Percentiles rank a stretch among this genome's conserved stretches.
Conservation (phyloP, 2,113 vertebrate genomes). For the Crotalus horridus region DNA sequence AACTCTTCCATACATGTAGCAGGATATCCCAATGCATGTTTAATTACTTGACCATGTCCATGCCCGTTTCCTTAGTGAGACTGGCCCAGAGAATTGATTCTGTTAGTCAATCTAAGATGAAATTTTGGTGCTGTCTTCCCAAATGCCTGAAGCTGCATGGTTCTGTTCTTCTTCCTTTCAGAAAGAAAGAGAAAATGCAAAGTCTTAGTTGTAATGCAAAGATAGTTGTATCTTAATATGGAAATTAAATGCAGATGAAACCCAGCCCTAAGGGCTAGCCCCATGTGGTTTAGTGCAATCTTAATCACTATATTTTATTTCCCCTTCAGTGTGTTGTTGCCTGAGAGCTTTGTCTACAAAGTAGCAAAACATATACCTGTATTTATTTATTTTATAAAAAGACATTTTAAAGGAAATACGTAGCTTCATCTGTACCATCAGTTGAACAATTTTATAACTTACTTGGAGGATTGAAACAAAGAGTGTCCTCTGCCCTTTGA, state of each 20-base stretch:
- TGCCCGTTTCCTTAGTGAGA: neutral
- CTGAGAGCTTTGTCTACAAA: neutral
- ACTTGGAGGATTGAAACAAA: neutral
- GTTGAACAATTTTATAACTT: constrained; percentile 5
- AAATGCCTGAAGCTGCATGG: neutral
- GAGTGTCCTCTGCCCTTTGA: constrained; percentile 30
- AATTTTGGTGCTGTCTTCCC: neutral
- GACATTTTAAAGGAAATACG: constrained; percentile 31
- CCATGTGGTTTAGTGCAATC: constrained; percentile 32
- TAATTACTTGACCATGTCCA: neutral
- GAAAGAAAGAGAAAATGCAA: constrained; percentile 37
- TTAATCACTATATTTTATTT: constrained; percentile 34
- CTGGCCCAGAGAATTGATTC: neutral
- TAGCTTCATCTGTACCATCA: constrained; percentile 10
- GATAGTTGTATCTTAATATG: constrained; percentile 14
- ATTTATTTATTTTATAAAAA: neutral
- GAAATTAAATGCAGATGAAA: constrained; percentile 36
- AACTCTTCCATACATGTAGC: neutral
- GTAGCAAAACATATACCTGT: constrained; percentile 15
- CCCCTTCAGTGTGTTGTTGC: neutral
- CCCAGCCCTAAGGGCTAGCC: neutral
- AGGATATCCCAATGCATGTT: neutral
- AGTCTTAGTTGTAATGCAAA: constrained; percentile 9
- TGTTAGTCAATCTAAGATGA: neutral
- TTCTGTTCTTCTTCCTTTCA: constrained; percentile 5